Conservation (phyloP, 2,797 vertebrate species). For the Heliangelus exortis region DNA sequence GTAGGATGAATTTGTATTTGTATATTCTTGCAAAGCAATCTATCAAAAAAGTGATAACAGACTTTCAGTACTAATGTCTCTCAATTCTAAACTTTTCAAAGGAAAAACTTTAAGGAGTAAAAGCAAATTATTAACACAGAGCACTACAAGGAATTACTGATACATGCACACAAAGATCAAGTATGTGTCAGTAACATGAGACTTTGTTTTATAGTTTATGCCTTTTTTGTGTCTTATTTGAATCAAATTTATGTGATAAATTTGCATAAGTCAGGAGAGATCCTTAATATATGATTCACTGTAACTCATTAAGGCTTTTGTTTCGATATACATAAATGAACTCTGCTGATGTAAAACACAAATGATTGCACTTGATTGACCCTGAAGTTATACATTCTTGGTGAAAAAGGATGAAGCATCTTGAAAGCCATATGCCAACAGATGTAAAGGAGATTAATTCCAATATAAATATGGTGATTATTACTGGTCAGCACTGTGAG, state of each 20-base stretch:
- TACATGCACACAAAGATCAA: not conserved
- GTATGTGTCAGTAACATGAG: not conserved
- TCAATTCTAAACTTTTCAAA: conserved; percentile 10
- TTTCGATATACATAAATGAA: conserved; percentile 22
- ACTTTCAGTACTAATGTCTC: not conserved
- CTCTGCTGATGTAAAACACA: not conserved
- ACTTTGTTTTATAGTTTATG: not conserved
- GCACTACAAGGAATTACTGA: not conserved
- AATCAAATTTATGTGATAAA: not conserved
- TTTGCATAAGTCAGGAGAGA: conserved; percentile 43
- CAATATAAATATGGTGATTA: conserved; percentile 28
- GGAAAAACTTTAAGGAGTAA: not conserved
- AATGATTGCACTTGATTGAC: conserved; percentile 17
- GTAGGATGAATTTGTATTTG: not conserved
- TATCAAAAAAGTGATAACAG: not conserved
- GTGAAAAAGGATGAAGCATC: conserved; percentile 13
- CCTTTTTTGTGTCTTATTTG: not conserved
- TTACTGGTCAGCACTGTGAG: not conserved
- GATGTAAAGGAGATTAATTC: conserved; percentile 4
- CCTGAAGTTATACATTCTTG: conserved; percentile 15
- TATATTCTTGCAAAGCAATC: not conserved
- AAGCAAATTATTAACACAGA: not conserved
- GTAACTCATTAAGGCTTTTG: conserved; percentile 28
- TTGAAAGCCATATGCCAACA: conserved; percentile 40
- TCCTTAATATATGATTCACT: not conserved